Conservation (phyloP, 2,113 vertebrate species). For the Notiomystis cincta region DNA sequence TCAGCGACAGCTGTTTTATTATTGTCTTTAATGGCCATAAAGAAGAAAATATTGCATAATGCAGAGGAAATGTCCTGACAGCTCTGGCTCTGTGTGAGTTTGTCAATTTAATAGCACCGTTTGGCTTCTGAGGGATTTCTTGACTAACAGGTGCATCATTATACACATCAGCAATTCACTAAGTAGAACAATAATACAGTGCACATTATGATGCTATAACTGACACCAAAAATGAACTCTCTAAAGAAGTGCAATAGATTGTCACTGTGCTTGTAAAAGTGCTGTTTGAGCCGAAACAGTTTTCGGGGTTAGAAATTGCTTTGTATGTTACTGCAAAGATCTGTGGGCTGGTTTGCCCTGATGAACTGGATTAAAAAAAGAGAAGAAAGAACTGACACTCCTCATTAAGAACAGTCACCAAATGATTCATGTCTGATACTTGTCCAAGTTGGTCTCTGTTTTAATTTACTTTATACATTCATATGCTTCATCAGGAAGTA, state of each 20-base stretch:
- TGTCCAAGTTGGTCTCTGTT: neutral
- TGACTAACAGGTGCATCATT: constrained; percentile 67
- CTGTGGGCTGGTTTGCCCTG: neutral
- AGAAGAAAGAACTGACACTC: neutral
- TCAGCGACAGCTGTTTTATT: constrained; percentile 65
- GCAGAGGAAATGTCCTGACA: constrained; percentile 41
- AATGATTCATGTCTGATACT: neutral
- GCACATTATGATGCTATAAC: constrained; percentile 9
- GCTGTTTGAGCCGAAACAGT: neutral
- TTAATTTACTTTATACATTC: neutral
- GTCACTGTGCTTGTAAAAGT: constrained; percentile 10
- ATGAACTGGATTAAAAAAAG: neutral
- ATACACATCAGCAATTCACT: constrained; percentile 56
- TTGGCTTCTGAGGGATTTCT: constrained; percentile 63
- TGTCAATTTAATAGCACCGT: constrained; percentile 29
- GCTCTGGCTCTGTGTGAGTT: neutral
- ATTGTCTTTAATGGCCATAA: constrained; percentile 57
- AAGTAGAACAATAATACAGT: constrained; percentile 38
- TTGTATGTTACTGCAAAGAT: neutral
- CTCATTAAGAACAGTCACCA: neutral
- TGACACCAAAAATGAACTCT: constrained; percentile 56
- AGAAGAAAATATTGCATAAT: constrained; percentile 66
- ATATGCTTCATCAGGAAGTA: neutral
- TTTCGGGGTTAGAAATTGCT: neutral
- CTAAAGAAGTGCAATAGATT: constrained; percentile 35